Percentiles rank a stretch among this genome's conserved stretches.
These are phyloP conservation scores for Orientallactaga bullata DNA, from an alignment of 2,113 vertebrate species.

Conservation along the genomic window DNA sequence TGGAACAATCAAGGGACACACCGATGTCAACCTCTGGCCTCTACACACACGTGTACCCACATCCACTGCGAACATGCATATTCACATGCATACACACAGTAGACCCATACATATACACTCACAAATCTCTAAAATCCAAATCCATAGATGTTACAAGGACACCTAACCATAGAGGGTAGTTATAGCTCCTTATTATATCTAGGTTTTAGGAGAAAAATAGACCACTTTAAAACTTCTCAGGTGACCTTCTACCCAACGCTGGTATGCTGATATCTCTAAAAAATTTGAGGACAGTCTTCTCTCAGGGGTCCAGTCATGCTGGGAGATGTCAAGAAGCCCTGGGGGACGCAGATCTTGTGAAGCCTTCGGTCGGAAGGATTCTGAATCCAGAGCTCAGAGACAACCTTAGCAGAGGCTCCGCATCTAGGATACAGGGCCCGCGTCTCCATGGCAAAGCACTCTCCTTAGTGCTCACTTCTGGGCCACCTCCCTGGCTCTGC, in stretches of 20 bases:
- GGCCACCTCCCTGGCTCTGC: neutral
- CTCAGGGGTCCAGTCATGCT: neutral
- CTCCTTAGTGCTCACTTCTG: neutral
- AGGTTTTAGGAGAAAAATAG: neutral
- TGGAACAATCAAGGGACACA: too few relatives aligned
- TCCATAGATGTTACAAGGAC: neutral
- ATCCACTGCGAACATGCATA: too few relatives aligned
- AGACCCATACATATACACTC: too few relatives aligned
- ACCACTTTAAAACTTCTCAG: neutral
- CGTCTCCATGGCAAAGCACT: neutral
- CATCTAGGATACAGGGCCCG: neutral
- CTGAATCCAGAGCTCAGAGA: neutral
- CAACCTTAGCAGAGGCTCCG: neutral
- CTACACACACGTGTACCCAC: too few relatives aligned
- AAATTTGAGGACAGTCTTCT: neutral
- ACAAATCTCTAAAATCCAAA: too few relatives aligned
- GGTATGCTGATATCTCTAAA: neutral
- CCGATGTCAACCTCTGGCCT: too few relatives aligned
- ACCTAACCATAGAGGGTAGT: neutral
- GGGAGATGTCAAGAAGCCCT: neutral
- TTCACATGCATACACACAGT: too few relatives aligned
- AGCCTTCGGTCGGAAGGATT: neutral
- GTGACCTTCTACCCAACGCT: neutral
- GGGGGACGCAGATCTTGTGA: neutral
- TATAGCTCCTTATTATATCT: neutral